These are phyloP conservation scores for Sycobia sp. DNA, from an alignment of 1,140 invertebrate genomes.

Conservation along the genomic window DNA sequence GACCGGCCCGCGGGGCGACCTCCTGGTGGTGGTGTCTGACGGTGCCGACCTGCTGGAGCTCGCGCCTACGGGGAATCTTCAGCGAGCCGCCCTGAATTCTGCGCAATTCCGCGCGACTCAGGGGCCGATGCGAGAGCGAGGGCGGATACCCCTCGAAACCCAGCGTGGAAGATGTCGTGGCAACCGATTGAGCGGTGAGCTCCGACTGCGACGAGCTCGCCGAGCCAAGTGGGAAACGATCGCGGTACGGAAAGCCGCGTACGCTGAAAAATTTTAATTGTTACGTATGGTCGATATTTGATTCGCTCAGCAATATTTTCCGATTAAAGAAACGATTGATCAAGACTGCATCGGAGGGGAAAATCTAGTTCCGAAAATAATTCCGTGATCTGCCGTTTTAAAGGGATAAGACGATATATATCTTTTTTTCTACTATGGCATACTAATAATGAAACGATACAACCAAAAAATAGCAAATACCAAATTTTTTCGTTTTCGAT, in stretches of 20 bases:
- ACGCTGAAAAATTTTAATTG: slow-evolving; percentile 17
- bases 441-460: no score
- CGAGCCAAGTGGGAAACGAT: slow-evolving; percentile 6
- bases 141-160: slow-evolving; percentile 23
- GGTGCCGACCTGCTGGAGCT: slow-evolving; percentile 28
- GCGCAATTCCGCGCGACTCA: slow-evolving; percentile 15
- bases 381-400: no score
- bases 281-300: not conserved
- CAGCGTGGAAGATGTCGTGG: slow-evolving; percentile 20
- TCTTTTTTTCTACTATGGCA: no score
- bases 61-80: slow-evolving; percentile 34
- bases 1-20: not conserved
- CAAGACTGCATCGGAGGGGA: no score
- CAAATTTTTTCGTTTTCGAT: no score
- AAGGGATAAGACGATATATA: no score
- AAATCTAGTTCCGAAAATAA: no score
- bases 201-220: slow-evolving; percentile 17
- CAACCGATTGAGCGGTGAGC: slow-evolving; percentile 17
- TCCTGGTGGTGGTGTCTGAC: slow-evolving; percentile 11
- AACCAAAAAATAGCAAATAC: no score
- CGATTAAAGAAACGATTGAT: no score
- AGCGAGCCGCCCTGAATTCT: slow-evolving; percentile 43
- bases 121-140: slow-evolving; percentile 13
- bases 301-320: no score
- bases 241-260: not conserved